Base-by-base conservation (phyloP, 2,888 invertebrate genomes). In the Fragum fragum region DNA sequence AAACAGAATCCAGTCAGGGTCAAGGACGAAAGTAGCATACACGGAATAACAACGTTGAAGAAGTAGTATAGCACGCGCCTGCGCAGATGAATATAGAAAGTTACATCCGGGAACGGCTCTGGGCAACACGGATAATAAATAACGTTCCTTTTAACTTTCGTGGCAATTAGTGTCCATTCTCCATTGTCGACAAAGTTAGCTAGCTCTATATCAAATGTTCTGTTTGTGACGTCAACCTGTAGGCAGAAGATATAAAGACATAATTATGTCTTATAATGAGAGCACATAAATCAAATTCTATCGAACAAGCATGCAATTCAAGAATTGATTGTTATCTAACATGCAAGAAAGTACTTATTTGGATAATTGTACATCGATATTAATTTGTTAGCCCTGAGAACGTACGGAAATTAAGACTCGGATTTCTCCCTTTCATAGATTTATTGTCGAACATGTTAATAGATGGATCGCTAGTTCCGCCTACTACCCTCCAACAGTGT, bases 21-120 rank as follows among this genome's bases (percentile, higher is more conserved):
- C 69, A 96, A 92, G 96, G 97, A 68, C 94, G 95, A 66, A 97
- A 96, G 94, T 95, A 96, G 95, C 90, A 96, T 95, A 90, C 96
- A 96, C 3, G 96, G 96, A 85, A 96, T 95, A 70, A 96, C 95
- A 63, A 96, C 95, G 92, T 96, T 96, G 91, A 95, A 95, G 89
- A 95, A 94, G 87, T 94, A 94, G 85, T 94, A 94, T 66, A 95
- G 92, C 1, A 95, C 95, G 81, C 95, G 94, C 29, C 95, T 91
- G 5, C 95, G 93, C 68, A 96, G 95, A 76, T 95, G 94, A 36
- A 95, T 90, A 76, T 94, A 95, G 81, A 96, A 95, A 21, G 95
- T 95, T 36, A 96, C 95, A 88, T 95, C 95, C 23, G 95, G 95
- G 87, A 95, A 95, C 3, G 95, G 95, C 85, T 95, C 95, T 1